phyloP scores from a whole-genome alignment of 2,888 invertebrate genomes.

The Itoplectis maculator region DNA sequence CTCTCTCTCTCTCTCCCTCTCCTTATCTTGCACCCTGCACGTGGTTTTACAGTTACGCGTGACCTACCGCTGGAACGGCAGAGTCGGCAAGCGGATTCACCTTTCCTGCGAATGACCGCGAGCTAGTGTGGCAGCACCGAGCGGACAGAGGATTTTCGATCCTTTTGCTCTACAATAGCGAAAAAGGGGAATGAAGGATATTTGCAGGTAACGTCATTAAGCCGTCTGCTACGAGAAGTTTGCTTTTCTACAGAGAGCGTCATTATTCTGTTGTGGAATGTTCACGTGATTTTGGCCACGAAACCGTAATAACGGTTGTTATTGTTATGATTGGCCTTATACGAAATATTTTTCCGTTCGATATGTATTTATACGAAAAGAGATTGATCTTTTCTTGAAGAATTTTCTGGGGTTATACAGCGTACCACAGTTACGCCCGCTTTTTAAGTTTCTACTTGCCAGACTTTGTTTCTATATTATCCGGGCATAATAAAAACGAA shows the following conservation, averaged over 20 bases:
- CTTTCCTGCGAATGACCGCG: background rate
- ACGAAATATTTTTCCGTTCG: too few relatives aligned
- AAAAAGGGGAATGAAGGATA: background rate
- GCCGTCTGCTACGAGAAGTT: background rate
- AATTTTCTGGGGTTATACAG: too few relatives aligned
- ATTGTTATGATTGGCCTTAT: background rate
- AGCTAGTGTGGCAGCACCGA: conserved; percentile 12
- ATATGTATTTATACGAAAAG: too few relatives aligned
- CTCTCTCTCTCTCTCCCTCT: too few relatives aligned
- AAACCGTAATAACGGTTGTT: background rate
- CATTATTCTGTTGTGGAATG: background rate
- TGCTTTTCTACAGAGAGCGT: background rate
- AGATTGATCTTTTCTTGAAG: too few relatives aligned
- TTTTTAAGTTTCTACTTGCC: too few relatives aligned
- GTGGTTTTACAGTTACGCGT: background rate
- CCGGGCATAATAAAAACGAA: too few relatives aligned
- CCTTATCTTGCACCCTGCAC: too few relatives aligned
- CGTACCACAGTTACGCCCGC: too few relatives aligned
- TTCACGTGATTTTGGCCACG: background rate
- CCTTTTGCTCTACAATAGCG: background rate
- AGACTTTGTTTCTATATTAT: too few relatives aligned
- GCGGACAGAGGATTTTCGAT: background rate
- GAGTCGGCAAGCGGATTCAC: background rate
- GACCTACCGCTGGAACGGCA: conserved; percentile 2
- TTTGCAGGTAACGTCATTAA: conserved; percentile 12